Evolutionary conservation across 2,888 invertebrate species (phyloP).

Genomic region (Resseliella maxima): DNA sequence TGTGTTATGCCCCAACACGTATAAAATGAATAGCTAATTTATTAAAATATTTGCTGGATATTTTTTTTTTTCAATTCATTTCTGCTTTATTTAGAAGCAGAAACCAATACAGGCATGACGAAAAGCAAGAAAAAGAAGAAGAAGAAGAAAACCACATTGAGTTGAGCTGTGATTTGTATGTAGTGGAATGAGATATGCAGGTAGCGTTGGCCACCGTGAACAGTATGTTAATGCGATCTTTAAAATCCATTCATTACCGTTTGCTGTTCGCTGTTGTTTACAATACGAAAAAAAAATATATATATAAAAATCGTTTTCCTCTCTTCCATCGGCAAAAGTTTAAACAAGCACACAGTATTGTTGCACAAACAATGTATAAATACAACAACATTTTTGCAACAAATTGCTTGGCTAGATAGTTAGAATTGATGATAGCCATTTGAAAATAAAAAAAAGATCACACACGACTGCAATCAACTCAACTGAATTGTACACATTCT

Average conservation of each 20-base stretch:
- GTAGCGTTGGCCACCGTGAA: conserved; percentile 48
- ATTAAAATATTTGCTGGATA: conserved; percentile 42
- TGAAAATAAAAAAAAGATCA: neutral
- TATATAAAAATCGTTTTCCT: neutral
- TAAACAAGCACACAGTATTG: neutral
- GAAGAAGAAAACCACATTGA: neutral
- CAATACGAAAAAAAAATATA: too few species aligned
- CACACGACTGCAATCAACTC: neutral
- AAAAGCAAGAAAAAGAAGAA: neutral
- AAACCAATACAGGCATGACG: neutral
- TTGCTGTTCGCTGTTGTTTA: conserved; percentile 29
- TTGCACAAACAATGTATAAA: neutral
- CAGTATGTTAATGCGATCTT: conserved; percentile 38
- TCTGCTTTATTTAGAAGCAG: neutral
- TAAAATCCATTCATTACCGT: conserved; percentile 33
- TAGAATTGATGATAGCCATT: neutral
- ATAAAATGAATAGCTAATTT: conserved; percentile 52
- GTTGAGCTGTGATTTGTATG: neutral
- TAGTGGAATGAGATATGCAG: neutral
- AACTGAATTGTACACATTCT: neutral
- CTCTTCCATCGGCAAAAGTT: neutral
- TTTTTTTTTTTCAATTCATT: conserved; percentile 28
- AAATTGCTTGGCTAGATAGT: neutral
- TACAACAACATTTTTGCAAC: neutral
- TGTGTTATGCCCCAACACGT: neutral